Conservation (phyloP, 1,140 invertebrate genomes). For the Brachionus asplanchnoidis region DNA sequence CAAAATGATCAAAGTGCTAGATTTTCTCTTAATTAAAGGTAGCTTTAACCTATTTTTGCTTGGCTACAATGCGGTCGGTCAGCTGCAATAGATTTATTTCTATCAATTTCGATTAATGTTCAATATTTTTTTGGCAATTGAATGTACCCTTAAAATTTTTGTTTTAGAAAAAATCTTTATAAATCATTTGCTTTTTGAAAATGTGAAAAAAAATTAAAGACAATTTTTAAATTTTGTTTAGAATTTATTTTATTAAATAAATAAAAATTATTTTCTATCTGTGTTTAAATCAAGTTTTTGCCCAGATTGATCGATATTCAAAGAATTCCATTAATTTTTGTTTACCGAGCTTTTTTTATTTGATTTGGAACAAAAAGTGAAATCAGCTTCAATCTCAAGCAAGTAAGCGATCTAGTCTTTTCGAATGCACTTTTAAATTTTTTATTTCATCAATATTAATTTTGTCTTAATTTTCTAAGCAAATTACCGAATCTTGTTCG, state of each 20-base stretch:
- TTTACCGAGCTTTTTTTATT: background rate
- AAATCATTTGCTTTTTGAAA: background rate
- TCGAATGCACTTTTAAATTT: background rate
- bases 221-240: background rate
- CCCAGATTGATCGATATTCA: background rate
- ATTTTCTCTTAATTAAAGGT: slow-evolving; percentile 3
- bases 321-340: background rate
- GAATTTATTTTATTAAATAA: background rate
- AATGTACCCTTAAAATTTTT: background rate
- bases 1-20: background rate
- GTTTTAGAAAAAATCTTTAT: background rate
- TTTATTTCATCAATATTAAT: background rate
- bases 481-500: background rate
- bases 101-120: background rate
- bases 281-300: background rate
- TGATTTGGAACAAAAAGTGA: background rate
- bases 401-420: background rate
- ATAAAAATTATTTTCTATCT: background rate
- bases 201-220: background rate
- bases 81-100: background rate
- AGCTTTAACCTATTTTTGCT: slow-evolving; percentile 6
- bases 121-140: background rate
- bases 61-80: background rate
- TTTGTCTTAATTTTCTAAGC: background rate
- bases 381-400: background rate